Evolutionary conservation across 2,888 invertebrate genomes (phyloP).

Genomic region (Melitaea athalia): DNA sequence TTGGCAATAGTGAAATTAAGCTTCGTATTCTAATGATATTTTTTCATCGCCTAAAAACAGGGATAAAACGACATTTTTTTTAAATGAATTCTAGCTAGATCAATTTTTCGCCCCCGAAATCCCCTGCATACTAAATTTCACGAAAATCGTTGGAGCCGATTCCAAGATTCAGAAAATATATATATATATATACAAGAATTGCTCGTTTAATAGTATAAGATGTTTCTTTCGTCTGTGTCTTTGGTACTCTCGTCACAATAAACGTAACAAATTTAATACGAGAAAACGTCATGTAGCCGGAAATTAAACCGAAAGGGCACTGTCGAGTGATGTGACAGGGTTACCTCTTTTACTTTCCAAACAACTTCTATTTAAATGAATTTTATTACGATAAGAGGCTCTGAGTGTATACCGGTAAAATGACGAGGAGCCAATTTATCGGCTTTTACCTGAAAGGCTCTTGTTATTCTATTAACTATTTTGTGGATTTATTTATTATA

Average conservation of each 20-base stretch:
- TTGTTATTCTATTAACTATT: background rate
- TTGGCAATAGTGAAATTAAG: too few species aligned
- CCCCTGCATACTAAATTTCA: too few species aligned
- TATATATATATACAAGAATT: too few species aligned
- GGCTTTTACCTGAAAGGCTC: background rate
- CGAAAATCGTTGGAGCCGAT: too few species aligned
- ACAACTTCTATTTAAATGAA: conserved; percentile 14
- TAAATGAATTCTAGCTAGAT: too few species aligned
- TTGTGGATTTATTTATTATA: background rate
- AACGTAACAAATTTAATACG: conserved; percentile 3
- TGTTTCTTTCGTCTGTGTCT: background rate
- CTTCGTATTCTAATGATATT: too few species aligned
- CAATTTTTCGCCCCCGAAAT: too few species aligned
- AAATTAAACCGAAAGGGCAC: conserved; percentile 14
- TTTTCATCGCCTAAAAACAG: too few species aligned
- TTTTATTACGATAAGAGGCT: conserved; percentile 13
- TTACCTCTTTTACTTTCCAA: background rate
- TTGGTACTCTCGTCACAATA: background rate
- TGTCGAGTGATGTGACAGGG: conserved; percentile 1
- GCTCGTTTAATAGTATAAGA: too few species aligned
- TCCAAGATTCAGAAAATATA: too few species aligned
- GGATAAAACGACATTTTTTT: too few species aligned
- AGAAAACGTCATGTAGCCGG: conserved; percentile 16
- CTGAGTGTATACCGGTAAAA: conserved; percentile 5
- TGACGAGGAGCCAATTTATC: background rate